phyloP scores from a whole-genome alignment of 2,113 vertebrate genomes.

The Cyphomyrus discorhynchus region DNA sequence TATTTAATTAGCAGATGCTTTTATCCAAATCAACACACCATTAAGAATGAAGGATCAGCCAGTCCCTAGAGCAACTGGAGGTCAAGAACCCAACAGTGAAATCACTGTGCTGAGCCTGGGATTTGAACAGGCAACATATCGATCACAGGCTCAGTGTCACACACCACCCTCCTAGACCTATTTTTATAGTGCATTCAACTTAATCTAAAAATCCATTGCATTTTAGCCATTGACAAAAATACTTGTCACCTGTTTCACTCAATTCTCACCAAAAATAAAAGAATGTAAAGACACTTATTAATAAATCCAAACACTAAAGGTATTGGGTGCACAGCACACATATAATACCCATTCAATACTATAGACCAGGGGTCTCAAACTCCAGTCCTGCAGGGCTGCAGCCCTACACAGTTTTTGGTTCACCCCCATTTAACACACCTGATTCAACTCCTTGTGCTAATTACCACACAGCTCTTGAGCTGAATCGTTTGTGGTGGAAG shows the following conservation, averaged over 20 bases:
- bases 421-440: too few species aligned
- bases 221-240: neutral
- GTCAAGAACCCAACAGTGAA: neutral
- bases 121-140: neutral
- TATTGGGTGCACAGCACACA: neutral
- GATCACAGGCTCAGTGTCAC: neutral
- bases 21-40: neutral
- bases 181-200: neutral
- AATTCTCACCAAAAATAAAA: neutral
- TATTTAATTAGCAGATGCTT: neutral
- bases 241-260: neutral
- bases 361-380: neutral
- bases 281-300: neutral
- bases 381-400: too few species aligned
- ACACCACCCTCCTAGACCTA: neutral
- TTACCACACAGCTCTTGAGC: too few species aligned
- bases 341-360: neutral
- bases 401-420: too few species aligned
- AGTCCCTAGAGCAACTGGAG: neutral
- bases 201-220: neutral
- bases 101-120: neutral
- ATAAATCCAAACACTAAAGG: neutral
- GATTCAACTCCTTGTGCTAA: too few species aligned
- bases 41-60: neutral
- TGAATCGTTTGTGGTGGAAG: too few species aligned